These are phyloP conservation scores for Monomorium pharaonis DNA, from an alignment of 1,140 invertebrate species.

Conservation along the genomic window DNA sequence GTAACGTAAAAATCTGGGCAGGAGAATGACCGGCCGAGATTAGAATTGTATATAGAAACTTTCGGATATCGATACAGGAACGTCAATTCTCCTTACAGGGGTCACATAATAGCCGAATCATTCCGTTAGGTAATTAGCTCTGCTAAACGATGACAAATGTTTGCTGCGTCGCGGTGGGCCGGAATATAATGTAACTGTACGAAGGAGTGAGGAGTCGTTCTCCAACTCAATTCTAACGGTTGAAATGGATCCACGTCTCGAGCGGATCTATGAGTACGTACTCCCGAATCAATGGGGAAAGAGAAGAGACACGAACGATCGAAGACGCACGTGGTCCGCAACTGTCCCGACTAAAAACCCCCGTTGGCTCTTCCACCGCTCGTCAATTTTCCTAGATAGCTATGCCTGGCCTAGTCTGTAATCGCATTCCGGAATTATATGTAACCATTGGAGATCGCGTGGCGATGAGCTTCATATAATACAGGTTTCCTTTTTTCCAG, in stretches of 20 bases:
- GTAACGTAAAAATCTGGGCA: not conserved
- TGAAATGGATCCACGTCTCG: conserved; percentile 20
- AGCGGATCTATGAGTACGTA: conserved; percentile 12
- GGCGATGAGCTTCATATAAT: conserved; percentile 11
- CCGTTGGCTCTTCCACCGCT: not conserved
- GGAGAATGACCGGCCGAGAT: not conserved
- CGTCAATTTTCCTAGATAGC: not conserved
- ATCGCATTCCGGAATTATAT: conserved; percentile 24
- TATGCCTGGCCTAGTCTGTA: not conserved
- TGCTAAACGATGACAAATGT: conserved; percentile 25
- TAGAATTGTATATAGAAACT: not conserved
- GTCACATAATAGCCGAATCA: conserved; percentile 14
- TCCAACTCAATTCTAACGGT: conserved; percentile 35
- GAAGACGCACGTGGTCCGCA: not conserved
- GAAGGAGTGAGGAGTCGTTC: conserved; percentile 18
- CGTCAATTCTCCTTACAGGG: not conserved
- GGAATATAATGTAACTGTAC: conserved; percentile 5
- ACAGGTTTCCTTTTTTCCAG: conserved; percentile 31
- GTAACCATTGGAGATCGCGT: conserved; percentile 18
- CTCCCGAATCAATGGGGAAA: not conserved
- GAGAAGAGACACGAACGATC: not conserved
- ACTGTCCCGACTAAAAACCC: not conserved
- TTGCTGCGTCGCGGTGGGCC: not conserved
- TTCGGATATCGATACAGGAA: not conserved
- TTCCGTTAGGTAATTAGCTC: conserved; percentile 48